Percentiles rank a stretch among this genome's conserved stretches.
Conservation (phyloP, 2,888 invertebrate genomes). For the Calameuta idolon region DNA sequence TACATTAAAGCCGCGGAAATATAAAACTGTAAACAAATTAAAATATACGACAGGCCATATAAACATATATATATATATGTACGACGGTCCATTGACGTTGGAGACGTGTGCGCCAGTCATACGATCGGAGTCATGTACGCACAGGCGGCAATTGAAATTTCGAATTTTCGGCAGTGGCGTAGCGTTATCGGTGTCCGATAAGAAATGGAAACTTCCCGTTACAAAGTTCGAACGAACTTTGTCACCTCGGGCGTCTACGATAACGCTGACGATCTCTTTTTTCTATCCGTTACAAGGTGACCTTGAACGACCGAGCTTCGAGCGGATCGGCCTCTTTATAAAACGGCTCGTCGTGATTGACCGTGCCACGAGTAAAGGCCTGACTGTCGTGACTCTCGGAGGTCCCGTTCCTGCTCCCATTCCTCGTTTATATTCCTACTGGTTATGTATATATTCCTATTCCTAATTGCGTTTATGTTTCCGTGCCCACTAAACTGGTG, state of each 20-base stretch:
- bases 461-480: background rate
- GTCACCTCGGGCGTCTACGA: background rate
- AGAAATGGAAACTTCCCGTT: background rate
- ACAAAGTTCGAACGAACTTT: background rate
- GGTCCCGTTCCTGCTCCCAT: background rate
- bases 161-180: background rate
- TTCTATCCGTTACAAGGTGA: background rate
- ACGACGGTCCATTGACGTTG: background rate
- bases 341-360: background rate
- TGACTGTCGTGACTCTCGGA: background rate
- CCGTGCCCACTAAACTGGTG: background rate
- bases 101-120: background rate
- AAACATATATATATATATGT: background rate
- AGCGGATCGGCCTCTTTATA: conserved; percentile 2
- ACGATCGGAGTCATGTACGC: background rate
- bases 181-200: background rate
- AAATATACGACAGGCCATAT: conserved; percentile 9
- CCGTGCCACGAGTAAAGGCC: background rate
- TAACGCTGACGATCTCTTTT: background rate
- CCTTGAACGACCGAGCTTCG: background rate
- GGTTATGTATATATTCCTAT: background rate
- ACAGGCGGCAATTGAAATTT: background rate
- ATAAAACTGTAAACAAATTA: conserved; percentile 11
- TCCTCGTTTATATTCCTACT: background rate
- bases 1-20: background rate